phyloP scores from a whole-genome alignment of 2,888 invertebrate species.

The Meganola albula region DNA sequence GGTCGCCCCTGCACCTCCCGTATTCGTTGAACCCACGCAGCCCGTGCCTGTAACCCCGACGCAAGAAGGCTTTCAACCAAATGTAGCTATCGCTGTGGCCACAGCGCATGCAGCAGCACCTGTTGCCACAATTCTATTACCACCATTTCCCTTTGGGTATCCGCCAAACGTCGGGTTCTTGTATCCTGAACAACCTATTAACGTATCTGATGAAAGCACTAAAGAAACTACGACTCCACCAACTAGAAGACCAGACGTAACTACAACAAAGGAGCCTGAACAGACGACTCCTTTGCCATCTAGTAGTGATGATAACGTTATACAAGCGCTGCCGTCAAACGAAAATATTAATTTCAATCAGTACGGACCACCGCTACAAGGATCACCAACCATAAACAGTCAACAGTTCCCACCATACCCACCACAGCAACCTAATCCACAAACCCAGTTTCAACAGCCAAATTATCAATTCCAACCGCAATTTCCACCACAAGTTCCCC shows the following conservation, averaged over 20 bases:
- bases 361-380: conserved; percentile 38
- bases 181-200: conserved; percentile 41
- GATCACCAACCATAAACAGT: conserved; percentile 1
- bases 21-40: conserved; percentile 23
- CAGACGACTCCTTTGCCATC: conserved; percentile 50
- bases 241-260: conserved; percentile 39
- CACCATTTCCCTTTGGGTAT: conserved; percentile 65
- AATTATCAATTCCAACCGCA: conserved; percentile 15
- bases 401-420: not conserved
- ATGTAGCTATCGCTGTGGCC: conserved; percentile 63
- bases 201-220: conserved; percentile 39
- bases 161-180: conserved; percentile 53
- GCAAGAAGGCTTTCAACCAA: conserved; percentile 45
- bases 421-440: conserved; percentile 8
- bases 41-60: conserved; percentile 23
- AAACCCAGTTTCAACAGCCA: conserved; percentile 16
- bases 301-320: conserved; percentile 53
- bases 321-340: conserved; percentile 56
- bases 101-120: conserved; percentile 67
- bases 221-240: conserved; percentile 47
- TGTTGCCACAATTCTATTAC: conserved; percentile 61
- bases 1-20: conserved; percentile 31
- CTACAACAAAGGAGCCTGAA: conserved; percentile 43
- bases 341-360: conserved; percentile 52
- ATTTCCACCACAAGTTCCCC: conserved; percentile 2